Percentiles rank a stretch among this genome's conserved stretches.
phyloP scores from a whole-genome alignment of 2,797 vertebrate genomes.

The Brachyrhaphis roseni region DNA sequence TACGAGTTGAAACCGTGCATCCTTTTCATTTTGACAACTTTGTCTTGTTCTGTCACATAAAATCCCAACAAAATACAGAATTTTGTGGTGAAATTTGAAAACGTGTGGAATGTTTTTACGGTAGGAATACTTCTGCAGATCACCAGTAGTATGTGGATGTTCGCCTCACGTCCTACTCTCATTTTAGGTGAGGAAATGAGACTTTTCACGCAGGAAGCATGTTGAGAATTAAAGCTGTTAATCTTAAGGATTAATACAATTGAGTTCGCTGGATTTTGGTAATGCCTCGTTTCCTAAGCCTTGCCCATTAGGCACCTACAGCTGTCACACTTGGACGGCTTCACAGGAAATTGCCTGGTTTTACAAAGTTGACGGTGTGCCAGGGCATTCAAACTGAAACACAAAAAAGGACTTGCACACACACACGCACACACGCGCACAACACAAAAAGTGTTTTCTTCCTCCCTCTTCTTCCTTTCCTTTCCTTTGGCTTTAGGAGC shows the following conservation, averaged over 20 bases:
- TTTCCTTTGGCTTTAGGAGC: slow-evolving; percentile 56
- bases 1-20: neutral
- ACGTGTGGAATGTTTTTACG: neutral
- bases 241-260: slow-evolving; percentile 83
- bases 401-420: slow-evolving; percentile 8
- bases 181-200: slow-evolving; percentile 72
- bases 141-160: slow-evolving; percentile 37
- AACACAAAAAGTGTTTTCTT: slow-evolving; percentile 39
- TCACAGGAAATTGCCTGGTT: slow-evolving; percentile 72
- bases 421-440: slow-evolving; percentile 1
- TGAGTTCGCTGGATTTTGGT: slow-evolving; percentile 77
- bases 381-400: slow-evolving; percentile 57
- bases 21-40: neutral
- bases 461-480: slow-evolving; percentile 7
- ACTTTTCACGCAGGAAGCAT: slow-evolving; percentile 72
- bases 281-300: slow-evolving; percentile 77
- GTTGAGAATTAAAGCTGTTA: slow-evolving; percentile 77
- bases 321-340: slow-evolving; percentile 71
- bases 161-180: slow-evolving; percentile 49
- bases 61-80: neutral
- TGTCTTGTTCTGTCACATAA: neutral
- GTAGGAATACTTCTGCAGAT: neutral
- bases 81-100: neutral
- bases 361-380: slow-evolving; percentile 46
- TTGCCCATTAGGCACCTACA: slow-evolving; percentile 77